A percentile compares a stretch with the other conserved stretches of the same genome.
Evolutionary conservation across 2,888 invertebrate genomes (phyloP).

Genomic region (Cryptus armator): DNA sequence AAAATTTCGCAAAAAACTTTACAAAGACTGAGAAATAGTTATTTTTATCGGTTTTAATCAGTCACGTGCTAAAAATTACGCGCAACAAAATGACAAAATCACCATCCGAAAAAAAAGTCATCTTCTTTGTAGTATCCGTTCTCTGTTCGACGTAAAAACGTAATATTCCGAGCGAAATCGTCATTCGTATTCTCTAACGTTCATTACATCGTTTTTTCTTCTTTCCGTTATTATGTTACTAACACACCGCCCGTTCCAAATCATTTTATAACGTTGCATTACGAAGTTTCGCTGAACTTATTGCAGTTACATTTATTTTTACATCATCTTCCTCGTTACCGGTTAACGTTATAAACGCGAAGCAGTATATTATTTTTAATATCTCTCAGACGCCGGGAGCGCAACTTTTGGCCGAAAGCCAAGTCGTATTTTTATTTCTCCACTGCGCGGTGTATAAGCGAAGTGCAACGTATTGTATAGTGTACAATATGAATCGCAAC

Average conservation of each 20-base stretch:
- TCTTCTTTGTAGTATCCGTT: too few relatives aligned
- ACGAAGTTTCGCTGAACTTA: not conserved
- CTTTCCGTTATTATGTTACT: too few relatives aligned
- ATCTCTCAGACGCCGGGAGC: not conserved
- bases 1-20: too few relatives aligned
- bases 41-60: too few relatives aligned
- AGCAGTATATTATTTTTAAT: slow-evolving; percentile 42
- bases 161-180: too few relatives aligned
- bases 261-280: not conserved
- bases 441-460: not conserved
- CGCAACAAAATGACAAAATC: too few relatives aligned
- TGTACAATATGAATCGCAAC: slow-evolving; percentile 9
- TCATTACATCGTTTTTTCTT: too few relatives aligned
- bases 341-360: not conserved
- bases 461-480: not conserved
- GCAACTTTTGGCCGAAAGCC: slow-evolving; percentile 38
- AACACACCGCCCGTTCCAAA: not conserved
- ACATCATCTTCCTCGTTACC: slow-evolving; percentile 10
- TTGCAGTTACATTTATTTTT: slow-evolving; percentile 27
- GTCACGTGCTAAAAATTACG: too few relatives aligned
- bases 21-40: too few relatives aligned
- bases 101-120: too few relatives aligned
- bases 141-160: too few relatives aligned
- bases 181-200: too few relatives aligned
- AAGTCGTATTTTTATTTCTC: slow-evolving; percentile 44